Conservation (phyloP, 1,140 invertebrate species). For the Harlomillsia oculata region DNA sequence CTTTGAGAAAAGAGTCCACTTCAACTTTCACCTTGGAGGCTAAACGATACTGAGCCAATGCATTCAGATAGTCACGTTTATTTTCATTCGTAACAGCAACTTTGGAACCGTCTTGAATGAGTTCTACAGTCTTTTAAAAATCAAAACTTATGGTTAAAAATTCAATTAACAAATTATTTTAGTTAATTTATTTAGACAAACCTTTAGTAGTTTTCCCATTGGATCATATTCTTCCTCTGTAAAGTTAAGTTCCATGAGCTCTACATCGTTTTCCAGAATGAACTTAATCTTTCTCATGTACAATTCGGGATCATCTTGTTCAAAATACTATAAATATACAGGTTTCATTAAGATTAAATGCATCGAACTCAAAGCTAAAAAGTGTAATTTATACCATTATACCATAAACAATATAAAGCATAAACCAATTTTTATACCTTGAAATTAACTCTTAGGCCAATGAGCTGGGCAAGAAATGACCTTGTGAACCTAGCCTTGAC, state of each 20-base stretch:
- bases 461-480: conserved; percentile 88
- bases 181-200: conserved; percentile 26
- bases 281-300: conserved; percentile 86
- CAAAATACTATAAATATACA: conserved; percentile 65
- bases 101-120: conserved; percentile 62
- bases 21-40: conserved; percentile 70
- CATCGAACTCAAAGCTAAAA: not conserved
- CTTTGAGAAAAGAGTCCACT: conserved; percentile 77
- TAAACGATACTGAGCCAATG: conserved; percentile 76
- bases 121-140: conserved; percentile 51
- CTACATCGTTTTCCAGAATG: conserved; percentile 79
- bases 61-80: conserved; percentile 76
- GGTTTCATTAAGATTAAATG: not conserved
- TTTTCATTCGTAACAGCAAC: conserved; percentile 62
- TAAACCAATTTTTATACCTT: conserved; percentile 43
- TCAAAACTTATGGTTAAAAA: conserved; percentile 3
- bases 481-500: conserved; percentile 81
- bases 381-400: not conserved
- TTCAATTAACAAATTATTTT: conserved; percentile 1
- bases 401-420: not conserved
- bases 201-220: conserved; percentile 62
- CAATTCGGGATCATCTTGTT: conserved; percentile 87
- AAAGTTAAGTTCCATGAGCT: conserved; percentile 74
- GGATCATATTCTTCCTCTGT: conserved; percentile 78
- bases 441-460: conserved; percentile 83